These are phyloP conservation scores for Zaprionus obscuricornis DNA, from an alignment of 2,888 invertebrate genomes.

Conservation along the genomic window DNA sequence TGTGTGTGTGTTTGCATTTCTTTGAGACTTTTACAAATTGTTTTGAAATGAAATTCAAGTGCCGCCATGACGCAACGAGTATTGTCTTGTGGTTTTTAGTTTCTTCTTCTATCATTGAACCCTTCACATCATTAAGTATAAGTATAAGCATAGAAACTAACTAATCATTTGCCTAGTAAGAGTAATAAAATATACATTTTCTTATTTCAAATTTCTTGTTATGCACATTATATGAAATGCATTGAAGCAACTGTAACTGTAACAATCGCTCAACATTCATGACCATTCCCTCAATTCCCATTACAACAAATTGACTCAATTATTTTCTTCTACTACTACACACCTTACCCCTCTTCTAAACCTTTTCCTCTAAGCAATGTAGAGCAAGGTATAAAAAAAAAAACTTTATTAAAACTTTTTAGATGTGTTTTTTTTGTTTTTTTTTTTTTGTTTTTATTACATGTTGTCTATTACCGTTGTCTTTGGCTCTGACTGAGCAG, in stretches of 20 bases:
- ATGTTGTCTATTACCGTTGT: constrained; percentile 38
- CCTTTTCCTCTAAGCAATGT: constrained; percentile 22
- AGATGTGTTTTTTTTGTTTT: constrained; percentile 59
- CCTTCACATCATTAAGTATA: too few relatives aligned
- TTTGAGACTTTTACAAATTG: constrained; percentile 75
- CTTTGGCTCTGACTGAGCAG: constrained; percentile 21
- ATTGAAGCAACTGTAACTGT: background rate
- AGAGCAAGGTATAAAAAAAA: constrained; percentile 59
- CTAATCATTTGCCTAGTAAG: too few relatives aligned
- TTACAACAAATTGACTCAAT: constrained; percentile 74
- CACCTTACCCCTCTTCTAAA: background rate
- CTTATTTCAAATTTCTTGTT: too few relatives aligned
- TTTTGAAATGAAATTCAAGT: constrained; percentile 75
- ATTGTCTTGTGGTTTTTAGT: constrained; percentile 21
- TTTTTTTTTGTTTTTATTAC: constrained; percentile 40
- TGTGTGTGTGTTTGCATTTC: constrained; percentile 30
- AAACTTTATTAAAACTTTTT: constrained; percentile 79
- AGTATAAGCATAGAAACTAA: too few relatives aligned
- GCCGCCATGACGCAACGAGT: constrained; percentile 20
- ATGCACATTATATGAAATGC: background rate
- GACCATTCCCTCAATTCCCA: constrained; percentile 48
- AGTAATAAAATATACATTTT: too few relatives aligned
- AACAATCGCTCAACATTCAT: constrained; percentile 22
- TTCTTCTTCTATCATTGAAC: constrained; percentile 10
- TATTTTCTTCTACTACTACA: constrained; percentile 52